phyloP scores from a whole-genome alignment of 2,797 vertebrate genomes.

The Gymnoscopelus microlampas region DNA sequence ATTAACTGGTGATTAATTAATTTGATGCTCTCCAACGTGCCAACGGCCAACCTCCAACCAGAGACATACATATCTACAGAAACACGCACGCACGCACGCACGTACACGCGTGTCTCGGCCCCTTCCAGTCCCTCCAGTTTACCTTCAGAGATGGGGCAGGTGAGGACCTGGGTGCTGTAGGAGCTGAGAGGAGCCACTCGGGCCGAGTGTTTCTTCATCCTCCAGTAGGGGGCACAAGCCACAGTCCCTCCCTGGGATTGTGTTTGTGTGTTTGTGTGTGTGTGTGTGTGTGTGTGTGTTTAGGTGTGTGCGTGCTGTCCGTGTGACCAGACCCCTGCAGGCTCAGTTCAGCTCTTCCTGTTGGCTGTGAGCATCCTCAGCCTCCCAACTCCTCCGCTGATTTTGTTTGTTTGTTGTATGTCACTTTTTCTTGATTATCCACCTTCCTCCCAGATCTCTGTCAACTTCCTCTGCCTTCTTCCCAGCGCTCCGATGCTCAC shows the following conservation, averaged over 20 bases:
- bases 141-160: constrained; percentile 86
- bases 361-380: constrained; percentile 70
- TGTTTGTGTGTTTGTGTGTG: constrained; percentile 42
- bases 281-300: constrained; percentile 37
- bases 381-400: constrained; percentile 62
- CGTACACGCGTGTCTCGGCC: constrained; percentile 18
- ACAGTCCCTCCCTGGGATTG: constrained; percentile 65
- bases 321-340: constrained; percentile 38
- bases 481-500: constrained; percentile 48
- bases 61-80: not conserved
- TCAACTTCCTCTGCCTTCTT: constrained; percentile 57
- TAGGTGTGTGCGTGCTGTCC: constrained; percentile 5
- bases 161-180: constrained; percentile 86
- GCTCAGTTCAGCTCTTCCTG: constrained; percentile 73
- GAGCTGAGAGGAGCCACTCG: constrained; percentile 87
- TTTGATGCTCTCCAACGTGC: too few relatives aligned
- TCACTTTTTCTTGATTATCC: constrained; percentile 34
- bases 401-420: constrained; percentile 21
- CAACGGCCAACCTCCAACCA: not conserved
- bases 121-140: constrained; percentile 54
- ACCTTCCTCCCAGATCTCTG: constrained; percentile 39
- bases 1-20: too few relatives aligned
- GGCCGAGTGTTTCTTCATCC: constrained; percentile 88
- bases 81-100: constrained; percentile 16
- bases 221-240: constrained; percentile 69